These are phyloP conservation scores for Metallyticus violacea DNA, from an alignment of 2,888 invertebrate genomes.

Conservation along the genomic window DNA sequence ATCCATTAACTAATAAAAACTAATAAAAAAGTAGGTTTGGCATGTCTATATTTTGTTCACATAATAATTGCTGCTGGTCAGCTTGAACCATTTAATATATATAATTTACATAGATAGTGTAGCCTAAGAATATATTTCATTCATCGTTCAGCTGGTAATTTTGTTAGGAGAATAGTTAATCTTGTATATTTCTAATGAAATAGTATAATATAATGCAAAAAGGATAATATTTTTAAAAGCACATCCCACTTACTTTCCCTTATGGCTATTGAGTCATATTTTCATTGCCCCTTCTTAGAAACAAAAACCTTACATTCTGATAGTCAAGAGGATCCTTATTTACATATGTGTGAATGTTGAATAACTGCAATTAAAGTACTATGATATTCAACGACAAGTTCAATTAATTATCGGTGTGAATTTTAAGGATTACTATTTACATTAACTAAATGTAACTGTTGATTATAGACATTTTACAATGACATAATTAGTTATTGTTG, in stretches of 20 bases:
- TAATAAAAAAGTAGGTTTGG: no score
- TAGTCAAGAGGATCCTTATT: not conserved
- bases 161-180: not conserved
- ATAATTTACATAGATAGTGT: no score
- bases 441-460: not conserved
- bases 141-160: no score
- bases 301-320: not conserved
- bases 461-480: constrained; percentile 4
- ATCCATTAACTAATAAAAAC: no score
- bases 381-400: not conserved
- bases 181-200: not conserved
- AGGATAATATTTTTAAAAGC: not conserved
- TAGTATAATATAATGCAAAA: not conserved
- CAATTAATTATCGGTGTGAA: not conserved
- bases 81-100: no score
- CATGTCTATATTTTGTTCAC: no score
- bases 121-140: no score
- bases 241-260: not conserved
- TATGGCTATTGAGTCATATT: not conserved
- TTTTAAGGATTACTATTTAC: not conserved
- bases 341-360: not conserved
- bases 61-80: no score
- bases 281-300: not conserved
- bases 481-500: constrained; percentile 1
- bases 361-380: not conserved